Evolutionary conservation across 2,113 vertebrate genomes (phyloP).

Genomic region (Equus przewalskii): DNA sequence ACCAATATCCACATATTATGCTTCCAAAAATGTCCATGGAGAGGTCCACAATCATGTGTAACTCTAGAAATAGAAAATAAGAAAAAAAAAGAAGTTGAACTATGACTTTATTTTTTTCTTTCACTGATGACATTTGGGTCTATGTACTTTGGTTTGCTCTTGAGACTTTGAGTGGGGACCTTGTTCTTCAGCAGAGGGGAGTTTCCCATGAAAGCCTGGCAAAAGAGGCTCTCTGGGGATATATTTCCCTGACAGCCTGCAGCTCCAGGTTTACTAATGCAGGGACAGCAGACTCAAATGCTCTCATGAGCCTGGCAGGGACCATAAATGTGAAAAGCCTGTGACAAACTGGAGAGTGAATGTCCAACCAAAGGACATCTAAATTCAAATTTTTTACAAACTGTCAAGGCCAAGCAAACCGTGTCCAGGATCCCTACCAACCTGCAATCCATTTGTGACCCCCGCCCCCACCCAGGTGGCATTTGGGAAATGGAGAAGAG

Average conservation of each 20-base stretch:
- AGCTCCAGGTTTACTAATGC: neutral
- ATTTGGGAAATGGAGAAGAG: neutral
- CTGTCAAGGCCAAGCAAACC: neutral
- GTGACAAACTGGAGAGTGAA: neutral
- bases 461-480: neutral
- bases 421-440: neutral
- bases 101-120: neutral
- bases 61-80: slow-evolving; percentile 51
- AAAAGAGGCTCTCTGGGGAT: neutral
- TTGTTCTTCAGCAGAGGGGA: neutral
- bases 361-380: neutral
- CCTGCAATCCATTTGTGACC: neutral
- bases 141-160: neutral
- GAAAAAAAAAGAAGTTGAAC: neutral
- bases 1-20: slow-evolving; percentile 53
- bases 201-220: neutral
- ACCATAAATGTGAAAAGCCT: neutral
- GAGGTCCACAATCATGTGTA: neutral
- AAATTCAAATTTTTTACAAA: neutral
- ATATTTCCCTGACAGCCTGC: neutral
- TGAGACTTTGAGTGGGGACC: neutral
- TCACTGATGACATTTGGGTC: neutral
- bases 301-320: neutral
- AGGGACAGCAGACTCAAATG: neutral
- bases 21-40: slow-evolving; percentile 55